phyloP scores from a whole-genome alignment of 2,888 invertebrate species.

The Pollenia labialis region DNA sequence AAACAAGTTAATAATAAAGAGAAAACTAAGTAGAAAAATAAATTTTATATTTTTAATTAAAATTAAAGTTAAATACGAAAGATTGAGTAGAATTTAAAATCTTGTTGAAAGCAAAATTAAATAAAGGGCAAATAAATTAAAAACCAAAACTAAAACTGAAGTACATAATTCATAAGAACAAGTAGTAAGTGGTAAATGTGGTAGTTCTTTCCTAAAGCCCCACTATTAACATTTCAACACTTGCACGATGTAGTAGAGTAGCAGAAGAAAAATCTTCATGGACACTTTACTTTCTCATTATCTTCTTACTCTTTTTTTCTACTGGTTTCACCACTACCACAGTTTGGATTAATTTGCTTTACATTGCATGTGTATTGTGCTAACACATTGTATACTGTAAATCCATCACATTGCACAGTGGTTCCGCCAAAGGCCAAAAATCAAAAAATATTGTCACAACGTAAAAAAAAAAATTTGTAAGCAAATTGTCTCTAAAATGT shows the following conservation, averaged over 20 bases:
- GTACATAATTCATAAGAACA: conserved; percentile 34
- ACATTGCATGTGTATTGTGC: conserved; percentile 11
- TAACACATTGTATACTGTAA: conserved; percentile 41
- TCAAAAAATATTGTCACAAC: no score
- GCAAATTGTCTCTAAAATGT: no score
- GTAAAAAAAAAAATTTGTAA: no score
- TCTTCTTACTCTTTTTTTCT: not conserved
- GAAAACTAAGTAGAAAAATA: conserved; percentile 29
- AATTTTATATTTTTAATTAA: not conserved
- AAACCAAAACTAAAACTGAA: conserved; percentile 19
- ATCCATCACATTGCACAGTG: conserved; percentile 70
- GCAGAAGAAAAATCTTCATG: conserved; percentile 12
- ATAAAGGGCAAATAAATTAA: conserved; percentile 15
- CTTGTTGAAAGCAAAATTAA: not conserved
- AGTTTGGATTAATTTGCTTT: not conserved
- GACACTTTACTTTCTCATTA: conserved; percentile 21
- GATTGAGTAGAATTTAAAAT: conserved; percentile 14
- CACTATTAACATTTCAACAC: conserved; percentile 26
- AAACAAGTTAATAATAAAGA: conserved; percentile 7
- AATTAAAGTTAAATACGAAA: conserved; percentile 2
- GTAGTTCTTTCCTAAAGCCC: conserved; percentile 8
- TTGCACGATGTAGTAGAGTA: not conserved
- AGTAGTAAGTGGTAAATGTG: not conserved
- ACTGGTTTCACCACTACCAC: not conserved
- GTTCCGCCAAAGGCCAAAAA: no score